These are phyloP conservation scores for Chroicocephalus ridibundus DNA, from an alignment of 2,113 vertebrate genomes.

Conservation along the genomic window DNA sequence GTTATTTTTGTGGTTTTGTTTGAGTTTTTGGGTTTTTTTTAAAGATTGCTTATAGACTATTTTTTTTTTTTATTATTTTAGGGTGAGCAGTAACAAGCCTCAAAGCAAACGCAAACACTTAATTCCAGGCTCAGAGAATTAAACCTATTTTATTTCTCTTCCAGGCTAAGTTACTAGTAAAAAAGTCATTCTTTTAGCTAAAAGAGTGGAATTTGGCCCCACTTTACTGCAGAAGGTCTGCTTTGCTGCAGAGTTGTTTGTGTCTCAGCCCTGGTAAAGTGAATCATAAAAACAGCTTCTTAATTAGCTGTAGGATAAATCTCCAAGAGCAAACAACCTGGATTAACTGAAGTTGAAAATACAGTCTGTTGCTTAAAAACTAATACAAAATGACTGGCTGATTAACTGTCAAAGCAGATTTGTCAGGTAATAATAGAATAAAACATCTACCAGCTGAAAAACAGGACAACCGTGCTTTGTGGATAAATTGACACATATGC, in stretches of 20 bases:
- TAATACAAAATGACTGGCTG: not conserved
- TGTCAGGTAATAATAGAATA: conserved; percentile 26
- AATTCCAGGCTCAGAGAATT: not conserved
- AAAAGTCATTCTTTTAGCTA: not conserved
- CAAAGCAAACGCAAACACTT: not conserved
- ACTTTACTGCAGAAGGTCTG: not conserved
- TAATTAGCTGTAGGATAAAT: not conserved
- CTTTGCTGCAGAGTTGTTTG: not conserved
- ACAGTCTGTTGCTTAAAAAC: not conserved
- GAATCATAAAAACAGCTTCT: not conserved
- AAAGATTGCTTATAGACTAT: not conserved
- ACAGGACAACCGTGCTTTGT: not conserved
- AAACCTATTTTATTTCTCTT: not conserved
- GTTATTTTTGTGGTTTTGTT: not conserved
- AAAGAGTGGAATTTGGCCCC: not conserved
- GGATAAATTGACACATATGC: not conserved
- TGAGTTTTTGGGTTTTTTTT: not conserved
- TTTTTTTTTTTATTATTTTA: not conserved
- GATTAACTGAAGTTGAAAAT: not conserved
- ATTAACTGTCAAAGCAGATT: not conserved
- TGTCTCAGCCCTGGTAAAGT: not conserved
- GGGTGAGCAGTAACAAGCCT: not conserved
- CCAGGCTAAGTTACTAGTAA: not conserved
- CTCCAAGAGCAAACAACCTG: not conserved
- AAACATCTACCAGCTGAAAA: conserved; percentile 3